A percentile compares a stretch with the other conserved stretches of the same genome.
Evolutionary conservation across 2,113 vertebrate genomes (phyloP).

Genomic region (Tenebrosternarchus preto): DNA sequence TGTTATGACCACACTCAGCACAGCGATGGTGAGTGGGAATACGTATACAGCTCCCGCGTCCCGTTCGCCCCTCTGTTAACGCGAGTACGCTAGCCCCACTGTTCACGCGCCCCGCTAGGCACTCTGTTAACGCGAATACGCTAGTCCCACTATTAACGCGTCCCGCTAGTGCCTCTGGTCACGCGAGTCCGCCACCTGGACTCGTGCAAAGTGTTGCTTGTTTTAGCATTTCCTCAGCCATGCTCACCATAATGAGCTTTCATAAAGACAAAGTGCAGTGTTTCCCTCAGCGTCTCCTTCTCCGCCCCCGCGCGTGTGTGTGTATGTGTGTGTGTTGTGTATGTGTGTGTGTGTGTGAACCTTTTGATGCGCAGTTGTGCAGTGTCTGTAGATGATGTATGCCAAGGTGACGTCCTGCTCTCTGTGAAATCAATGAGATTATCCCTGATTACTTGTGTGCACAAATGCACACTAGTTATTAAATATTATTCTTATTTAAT

Average conservation of each 20-base stretch:
- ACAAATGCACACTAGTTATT: not conserved
- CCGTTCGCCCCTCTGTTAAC: conserved; percentile 61
- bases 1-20: not conserved
- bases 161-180: conserved; percentile 59
- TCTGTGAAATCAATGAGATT: not conserved
- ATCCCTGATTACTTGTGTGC: not conserved
- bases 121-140: conserved; percentile 61
- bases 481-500: not conserved
- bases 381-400: conserved; percentile 8
- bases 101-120: conserved; percentile 55
- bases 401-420: not conserved
- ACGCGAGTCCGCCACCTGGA: conserved; percentile 61
- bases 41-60: conserved; percentile 53
- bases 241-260: conserved; percentile 65
- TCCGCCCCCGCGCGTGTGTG: conserved; percentile 18
- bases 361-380: conserved; percentile 9
- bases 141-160: conserved; percentile 47
- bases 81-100: too few species aligned
- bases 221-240: conserved; percentile 62
- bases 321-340: not conserved
- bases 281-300: conserved; percentile 16
- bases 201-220: conserved; percentile 65
- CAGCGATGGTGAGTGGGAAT: conserved; percentile 56
- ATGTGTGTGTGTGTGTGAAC: conserved; percentile 6
- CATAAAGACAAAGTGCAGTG: conserved; percentile 63